Evolutionary conservation across 2,797 vertebrate genomes (phyloP).

Genomic region (Cossypha caffra): DNA sequence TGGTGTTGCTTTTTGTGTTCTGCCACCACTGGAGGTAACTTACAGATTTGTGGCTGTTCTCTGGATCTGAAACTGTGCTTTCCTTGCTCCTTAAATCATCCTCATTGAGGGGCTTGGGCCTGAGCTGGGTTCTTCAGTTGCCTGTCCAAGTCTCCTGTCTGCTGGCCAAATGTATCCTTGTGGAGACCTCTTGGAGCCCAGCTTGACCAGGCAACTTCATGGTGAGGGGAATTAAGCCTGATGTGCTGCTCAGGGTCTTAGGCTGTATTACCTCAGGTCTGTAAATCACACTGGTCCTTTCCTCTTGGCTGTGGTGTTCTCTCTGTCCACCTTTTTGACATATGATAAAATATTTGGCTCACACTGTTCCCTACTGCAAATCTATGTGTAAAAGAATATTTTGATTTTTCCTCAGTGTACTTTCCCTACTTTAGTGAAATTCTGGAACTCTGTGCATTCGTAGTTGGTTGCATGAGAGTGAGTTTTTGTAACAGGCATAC

Average conservation of each 20-base stretch:
- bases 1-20: background rate
- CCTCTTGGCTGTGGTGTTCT: fast-evolving
- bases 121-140: background rate
- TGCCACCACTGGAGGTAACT: background rate
- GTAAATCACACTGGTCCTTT: background rate
- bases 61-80: background rate
- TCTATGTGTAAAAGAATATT: background rate
- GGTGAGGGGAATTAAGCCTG: background rate
- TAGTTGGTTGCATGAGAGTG: background rate
- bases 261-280: background rate
- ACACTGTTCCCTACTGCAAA: fast-evolving
- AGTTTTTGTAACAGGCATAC: background rate
- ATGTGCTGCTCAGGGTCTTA: background rate
- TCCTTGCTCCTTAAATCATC: background rate
- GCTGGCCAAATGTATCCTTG: background rate
- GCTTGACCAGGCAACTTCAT: background rate
- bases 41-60: background rate
- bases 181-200: background rate
- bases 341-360: background rate
- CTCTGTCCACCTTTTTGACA: background rate
- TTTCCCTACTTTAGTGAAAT: background rate
- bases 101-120: background rate
- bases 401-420: background rate
- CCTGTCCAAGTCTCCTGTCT: background rate
- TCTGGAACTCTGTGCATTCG: fast-evolving